These are phyloP conservation scores for Streblospio benedicti DNA, from an alignment of 1,140 invertebrate species.

Conservation along the genomic window DNA sequence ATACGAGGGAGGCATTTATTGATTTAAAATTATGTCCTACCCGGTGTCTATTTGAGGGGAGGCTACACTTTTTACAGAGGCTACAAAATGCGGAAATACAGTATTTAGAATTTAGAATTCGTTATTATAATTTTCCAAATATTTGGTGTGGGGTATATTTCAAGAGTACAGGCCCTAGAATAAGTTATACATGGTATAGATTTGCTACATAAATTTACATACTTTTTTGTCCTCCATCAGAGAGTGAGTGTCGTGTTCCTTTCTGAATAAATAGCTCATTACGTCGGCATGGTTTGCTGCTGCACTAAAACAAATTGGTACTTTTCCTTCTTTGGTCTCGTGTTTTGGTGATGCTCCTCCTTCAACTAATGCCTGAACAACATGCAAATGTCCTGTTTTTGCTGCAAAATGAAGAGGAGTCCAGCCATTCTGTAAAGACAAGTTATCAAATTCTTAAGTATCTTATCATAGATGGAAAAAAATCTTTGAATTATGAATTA, in stretches of 20 bases:
- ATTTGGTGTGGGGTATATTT: too few relatives aligned
- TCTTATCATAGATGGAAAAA: neutral
- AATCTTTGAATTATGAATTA: neutral
- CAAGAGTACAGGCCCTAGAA: too few relatives aligned
- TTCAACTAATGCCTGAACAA: conserved; percentile 88
- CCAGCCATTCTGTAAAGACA: conserved; percentile 66
- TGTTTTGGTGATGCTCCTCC: conserved; percentile 88
- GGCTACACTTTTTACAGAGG: too few relatives aligned
- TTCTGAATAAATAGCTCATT: conserved; percentile 87
- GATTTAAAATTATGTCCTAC: too few relatives aligned
- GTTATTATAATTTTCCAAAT: too few relatives aligned
- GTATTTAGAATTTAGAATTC: too few relatives aligned
- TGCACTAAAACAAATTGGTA: conserved; percentile 93
- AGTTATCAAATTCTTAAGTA: neutral
- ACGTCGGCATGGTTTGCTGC: conserved; percentile 93
- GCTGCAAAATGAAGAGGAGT: conserved; percentile 92
- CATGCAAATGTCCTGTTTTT: conserved; percentile 85
- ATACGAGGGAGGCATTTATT: too few relatives aligned
- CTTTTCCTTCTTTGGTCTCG: conserved; percentile 63
- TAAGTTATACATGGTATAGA: too few relatives aligned
- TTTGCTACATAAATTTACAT: too few relatives aligned
- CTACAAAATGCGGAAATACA: too few relatives aligned
- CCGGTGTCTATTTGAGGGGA: too few relatives aligned
- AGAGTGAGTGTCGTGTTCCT: conserved; percentile 92
- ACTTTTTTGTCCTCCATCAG: conserved; percentile 93